Conservation (phyloP, 1,140 invertebrate genomes). For the Zaprionus ghesquierei region DNA sequence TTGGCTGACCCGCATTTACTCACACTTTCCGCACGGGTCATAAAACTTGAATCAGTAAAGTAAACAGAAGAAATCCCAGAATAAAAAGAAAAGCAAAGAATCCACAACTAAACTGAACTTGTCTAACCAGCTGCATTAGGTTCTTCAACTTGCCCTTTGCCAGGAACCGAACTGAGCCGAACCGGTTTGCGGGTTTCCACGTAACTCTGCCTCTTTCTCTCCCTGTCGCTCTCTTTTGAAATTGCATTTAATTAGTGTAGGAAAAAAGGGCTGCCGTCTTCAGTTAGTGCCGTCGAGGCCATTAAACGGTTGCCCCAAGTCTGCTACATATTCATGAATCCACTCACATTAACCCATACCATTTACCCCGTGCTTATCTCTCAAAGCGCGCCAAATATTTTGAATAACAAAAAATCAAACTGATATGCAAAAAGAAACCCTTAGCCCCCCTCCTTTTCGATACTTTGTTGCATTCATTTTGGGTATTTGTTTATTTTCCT, state of each 20-base stretch:
- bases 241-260: constrained; percentile 67
- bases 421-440: constrained; percentile 73
- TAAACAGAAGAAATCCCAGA: constrained; percentile 38
- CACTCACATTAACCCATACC: constrained; percentile 16
- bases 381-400: constrained; percentile 56
- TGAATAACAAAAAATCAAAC: constrained; percentile 5
- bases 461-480: constrained; percentile 42
- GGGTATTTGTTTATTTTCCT: constrained; percentile 11
- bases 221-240: constrained; percentile 15
- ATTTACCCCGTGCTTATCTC: constrained; percentile 21
- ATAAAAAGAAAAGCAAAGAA: constrained; percentile 45
- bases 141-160: not conserved
- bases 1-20: constrained; percentile 56
- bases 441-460: no score
- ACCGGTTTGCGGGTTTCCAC: constrained; percentile 48
- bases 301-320: constrained; percentile 43
- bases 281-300: constrained; percentile 34
- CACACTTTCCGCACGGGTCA: constrained; percentile 36
- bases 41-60: constrained; percentile 60
- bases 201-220: not conserved
- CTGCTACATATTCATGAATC: constrained; percentile 50
- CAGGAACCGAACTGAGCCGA: constrained; percentile 17
- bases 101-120: constrained; percentile 30
- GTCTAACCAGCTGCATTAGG: constrained; percentile 35
- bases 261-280: constrained; percentile 35